Evolutionary conservation across 2,113 vertebrate genomes (phyloP).

Genomic region (Epinephelus cyanopodus): DNA sequence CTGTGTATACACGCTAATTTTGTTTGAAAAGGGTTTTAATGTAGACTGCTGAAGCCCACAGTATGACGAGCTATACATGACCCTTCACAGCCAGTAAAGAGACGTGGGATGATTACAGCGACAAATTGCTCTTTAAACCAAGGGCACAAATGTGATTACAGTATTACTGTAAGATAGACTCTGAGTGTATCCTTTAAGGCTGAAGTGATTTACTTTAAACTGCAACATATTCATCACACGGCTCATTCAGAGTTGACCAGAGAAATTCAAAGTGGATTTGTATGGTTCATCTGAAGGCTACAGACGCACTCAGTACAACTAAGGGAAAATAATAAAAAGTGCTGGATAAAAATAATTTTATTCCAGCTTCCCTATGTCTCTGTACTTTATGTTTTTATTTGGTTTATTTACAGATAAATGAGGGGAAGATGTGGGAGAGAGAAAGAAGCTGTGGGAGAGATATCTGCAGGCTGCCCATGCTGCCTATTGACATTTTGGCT

Average conservation of each 20-base stretch:
- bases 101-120: not conserved
- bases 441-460: conserved; percentile 8
- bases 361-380: not conserved
- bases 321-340: not conserved
- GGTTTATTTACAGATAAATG: conserved; percentile 21
- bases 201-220: not conserved
- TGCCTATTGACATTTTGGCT: conserved; percentile 36
- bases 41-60: not conserved
- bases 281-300: not conserved
- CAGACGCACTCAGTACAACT: not conserved
- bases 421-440: not conserved
- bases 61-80: too few species aligned
- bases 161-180: not conserved
- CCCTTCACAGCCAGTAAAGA: not conserved
- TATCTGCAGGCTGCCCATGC: conserved; percentile 12
- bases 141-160: not conserved
- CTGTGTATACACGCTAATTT: too few species aligned
- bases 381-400: not conserved
- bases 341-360: not conserved
- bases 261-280: not conserved
- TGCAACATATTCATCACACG: not conserved
- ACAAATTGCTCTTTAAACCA: not conserved
- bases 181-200: not conserved
- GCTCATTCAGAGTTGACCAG: not conserved
- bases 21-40: too few species aligned